These are phyloP conservation scores for Leguminivora glycinivorella DNA, from an alignment of 1,140 invertebrate species.

Conservation along the genomic window DNA sequence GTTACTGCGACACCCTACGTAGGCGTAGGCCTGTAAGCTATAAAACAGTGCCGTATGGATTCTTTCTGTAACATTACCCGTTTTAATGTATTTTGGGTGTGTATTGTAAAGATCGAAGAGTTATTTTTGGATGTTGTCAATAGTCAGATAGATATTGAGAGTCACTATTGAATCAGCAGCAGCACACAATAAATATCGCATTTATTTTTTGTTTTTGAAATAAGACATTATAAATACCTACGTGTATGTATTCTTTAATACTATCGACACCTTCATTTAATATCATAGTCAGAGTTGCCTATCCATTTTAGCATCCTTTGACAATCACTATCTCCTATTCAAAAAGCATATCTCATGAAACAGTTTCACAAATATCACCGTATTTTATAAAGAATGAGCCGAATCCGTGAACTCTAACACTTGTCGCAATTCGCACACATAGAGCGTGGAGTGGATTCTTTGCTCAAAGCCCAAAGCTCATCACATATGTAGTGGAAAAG, in stretches of 20 bases:
- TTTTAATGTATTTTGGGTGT: too few relatives aligned
- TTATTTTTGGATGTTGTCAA: too few relatives aligned
- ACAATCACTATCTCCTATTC: neutral
- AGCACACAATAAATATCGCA: too few relatives aligned
- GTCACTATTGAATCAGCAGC: too few relatives aligned
- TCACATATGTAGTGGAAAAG: slow-evolving; percentile 28
- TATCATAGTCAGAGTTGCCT: neutral
- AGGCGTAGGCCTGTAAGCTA: too few relatives aligned
- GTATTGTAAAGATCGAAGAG: too few relatives aligned
- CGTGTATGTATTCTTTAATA: too few relatives aligned
- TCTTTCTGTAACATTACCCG: too few relatives aligned
- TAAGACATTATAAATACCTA: too few relatives aligned
- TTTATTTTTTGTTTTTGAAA: too few relatives aligned
- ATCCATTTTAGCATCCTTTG: neutral
- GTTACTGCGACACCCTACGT: slow-evolving; percentile 35
- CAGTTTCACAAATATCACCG: neutral
- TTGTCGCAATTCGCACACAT: slow-evolving; percentile 6
- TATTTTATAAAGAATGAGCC: slow-evolving; percentile 1
- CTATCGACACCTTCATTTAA: neutral
- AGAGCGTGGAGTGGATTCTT: neutral
- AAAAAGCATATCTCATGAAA: neutral
- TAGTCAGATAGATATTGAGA: too few relatives aligned
- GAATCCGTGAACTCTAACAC: neutral
- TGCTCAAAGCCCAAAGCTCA: slow-evolving; percentile 20
- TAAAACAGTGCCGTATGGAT: too few relatives aligned